Base-by-base conservation (phyloP, 2,113 vertebrate genomes). In the Suricata suricatta region DNA sequence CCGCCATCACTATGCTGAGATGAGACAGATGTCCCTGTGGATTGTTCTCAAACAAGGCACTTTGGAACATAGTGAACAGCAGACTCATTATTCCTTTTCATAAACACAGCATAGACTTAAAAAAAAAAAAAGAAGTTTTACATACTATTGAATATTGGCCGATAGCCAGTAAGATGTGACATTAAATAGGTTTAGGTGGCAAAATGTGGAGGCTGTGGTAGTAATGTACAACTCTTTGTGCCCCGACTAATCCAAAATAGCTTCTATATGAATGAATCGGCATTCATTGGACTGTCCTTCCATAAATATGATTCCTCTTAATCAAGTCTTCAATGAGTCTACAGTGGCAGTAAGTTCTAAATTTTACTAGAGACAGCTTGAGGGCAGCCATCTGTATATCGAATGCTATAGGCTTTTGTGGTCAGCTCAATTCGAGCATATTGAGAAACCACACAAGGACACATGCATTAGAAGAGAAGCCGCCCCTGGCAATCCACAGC, bases 281-380 rank as follows among this genome's bases (percentile, higher is more conserved):
- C 86, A 76, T 76, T 94, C 54, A 50, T 8, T 33, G 50, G n/a
- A 69, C 15, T 88, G 13, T 64, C 68, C 79, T 92, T 77, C 33
- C 23, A 54, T 86, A 84, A 86, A n/a, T 85, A 38, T 4, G 52
- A 74, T 57, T 90, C 38, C n/a, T 92, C 54, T 86, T 72, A 79
- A 35, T 95, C 52, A 93, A 84, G 44, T 93, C 41, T 94, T 87
- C 33, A 79, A 27, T 80, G 84, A 60, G 57, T 77, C 91, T 90
- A 84, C 12, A 80, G 35, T 86, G 81, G 71, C 31, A 93, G 16
- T 90, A 68, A 89, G 57, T 64, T 87, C 54, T 94, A 87, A 64
- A 71, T 90, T 88, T 95, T 84, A 90, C 23, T 79, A 66, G 38
- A 3, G 80, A 11, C 47, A 76, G 50, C 41, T 94, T 21, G 57